Base-by-base conservation (phyloP, 1,140 invertebrate species). In the Drosophila kikkawai region DNA sequence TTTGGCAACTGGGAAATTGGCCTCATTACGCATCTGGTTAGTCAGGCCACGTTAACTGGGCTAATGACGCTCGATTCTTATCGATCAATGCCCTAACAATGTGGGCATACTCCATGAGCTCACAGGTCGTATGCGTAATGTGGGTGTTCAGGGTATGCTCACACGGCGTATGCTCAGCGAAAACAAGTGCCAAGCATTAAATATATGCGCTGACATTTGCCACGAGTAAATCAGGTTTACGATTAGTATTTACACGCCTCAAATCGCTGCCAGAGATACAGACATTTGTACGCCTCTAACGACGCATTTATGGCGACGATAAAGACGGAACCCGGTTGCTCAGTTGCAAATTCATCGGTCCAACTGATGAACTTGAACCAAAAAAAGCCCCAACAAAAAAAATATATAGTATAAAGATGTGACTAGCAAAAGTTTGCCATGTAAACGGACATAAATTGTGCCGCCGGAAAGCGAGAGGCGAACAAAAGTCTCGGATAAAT, bases 321-420 rank as follows among this genome's bases (percentile, higher is more conserved):
- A 56, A 56, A 47, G 50, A 47, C 42, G 48, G 34, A 64, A 29
- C 64, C 75, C 41, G 75, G 15, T 39, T 22, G 22, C 32, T 44
- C 58, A 64, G 58, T 73, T 59, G 55, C 45, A 53, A 71, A 58
- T 69, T 41, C 55, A 50, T 19, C 36, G 64, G 41, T 58, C 61
- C 67, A 69, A 71, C 58, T 48, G 79, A 80, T 86, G 76, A 82
- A 86, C 83, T 87, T 86, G 83, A 86, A 74, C 84, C 50, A 80
- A 67, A 83, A 78, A 81, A 60, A 55, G 26, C n/a, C 8, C 12
- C 5, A 55, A 51, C 12, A 36, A 3, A 50, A 29, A 9, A 29
- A 9, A 22, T n/a, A 50, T n/a, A 29, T 7, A 39, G n/a, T 9
- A 36, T 15, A 45, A n/a, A 56, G 29, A 42, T 56, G 32, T 11